Conservation (phyloP, 2,797 vertebrate species). For the Phalloptychus januarius region DNA sequence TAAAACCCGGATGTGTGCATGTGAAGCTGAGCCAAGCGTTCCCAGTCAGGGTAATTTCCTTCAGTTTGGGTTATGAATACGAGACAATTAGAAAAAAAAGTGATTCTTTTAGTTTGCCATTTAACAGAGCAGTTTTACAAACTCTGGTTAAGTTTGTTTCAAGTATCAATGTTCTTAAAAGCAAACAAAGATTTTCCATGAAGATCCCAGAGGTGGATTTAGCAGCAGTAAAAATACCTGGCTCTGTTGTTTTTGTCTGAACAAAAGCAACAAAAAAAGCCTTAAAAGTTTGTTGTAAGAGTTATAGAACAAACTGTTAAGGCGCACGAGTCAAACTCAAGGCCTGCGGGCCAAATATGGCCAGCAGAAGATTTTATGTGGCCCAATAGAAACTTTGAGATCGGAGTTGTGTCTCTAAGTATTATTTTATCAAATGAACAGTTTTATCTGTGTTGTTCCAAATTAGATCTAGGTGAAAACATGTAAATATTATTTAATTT, state of each 20-base stretch:
- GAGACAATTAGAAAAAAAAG: constrained; percentile 18
- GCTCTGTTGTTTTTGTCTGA: constrained; percentile 33
- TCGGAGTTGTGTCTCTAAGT: no score
- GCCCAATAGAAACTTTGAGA: no score
- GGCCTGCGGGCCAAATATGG: no score
- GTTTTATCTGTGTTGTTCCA: no score
- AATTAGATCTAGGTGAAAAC: no score
- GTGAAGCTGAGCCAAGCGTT: constrained; percentile 1
- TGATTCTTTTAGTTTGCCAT: constrained; percentile 56
- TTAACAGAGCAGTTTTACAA: constrained; percentile 31
- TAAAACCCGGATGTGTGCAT: constrained; percentile 16
- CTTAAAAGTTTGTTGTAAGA: no score
- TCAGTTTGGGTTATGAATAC: constrained; percentile 17
- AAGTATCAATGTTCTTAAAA: constrained; percentile 42
- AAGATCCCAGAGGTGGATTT: constrained; percentile 43
- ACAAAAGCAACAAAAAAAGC: no score
- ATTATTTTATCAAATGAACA: no score
- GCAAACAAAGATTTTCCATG: constrained; percentile 65
- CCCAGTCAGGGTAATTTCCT: constrained; percentile 17
- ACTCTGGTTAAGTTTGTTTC: constrained; percentile 47
- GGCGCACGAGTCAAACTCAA: no score
- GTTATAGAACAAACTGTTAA: constrained; percentile 18
- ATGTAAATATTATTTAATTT: no score
- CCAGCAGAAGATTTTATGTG: neutral
- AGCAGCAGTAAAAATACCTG: constrained; percentile 53